These are phyloP conservation scores for Lithobates pipiens DNA, from an alignment of 2,797 vertebrate species.

Conservation along the genomic window DNA sequence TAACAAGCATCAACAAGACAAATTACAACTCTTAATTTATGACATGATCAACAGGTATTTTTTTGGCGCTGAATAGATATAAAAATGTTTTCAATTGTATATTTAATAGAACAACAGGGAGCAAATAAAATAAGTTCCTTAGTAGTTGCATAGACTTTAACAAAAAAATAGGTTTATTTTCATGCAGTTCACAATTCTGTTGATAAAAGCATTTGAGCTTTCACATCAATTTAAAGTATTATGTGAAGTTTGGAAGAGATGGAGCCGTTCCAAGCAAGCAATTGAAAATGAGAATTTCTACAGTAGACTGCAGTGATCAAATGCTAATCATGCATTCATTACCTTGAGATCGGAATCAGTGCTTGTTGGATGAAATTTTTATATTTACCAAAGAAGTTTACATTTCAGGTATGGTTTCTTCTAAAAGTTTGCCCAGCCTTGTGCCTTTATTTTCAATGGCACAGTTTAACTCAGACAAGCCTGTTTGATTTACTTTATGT, in stretches of 20 bases:
- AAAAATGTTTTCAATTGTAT: too few relatives aligned
- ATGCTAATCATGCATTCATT: slow-evolving; percentile 34
- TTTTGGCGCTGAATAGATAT: too few relatives aligned
- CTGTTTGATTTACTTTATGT: slow-evolving; percentile 27
- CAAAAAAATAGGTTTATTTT: too few relatives aligned
- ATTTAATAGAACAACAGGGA: too few relatives aligned
- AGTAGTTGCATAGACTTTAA: too few relatives aligned
- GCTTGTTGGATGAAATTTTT: slow-evolving; percentile 11
- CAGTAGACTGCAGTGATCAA: neutral
- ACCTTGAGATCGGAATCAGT: slow-evolving; percentile 26
- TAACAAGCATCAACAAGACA: too few relatives aligned
- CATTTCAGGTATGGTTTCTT: slow-evolving; percentile 29
- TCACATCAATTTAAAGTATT: neutral
- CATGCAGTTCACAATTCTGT: too few relatives aligned
- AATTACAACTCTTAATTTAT: too few relatives aligned
- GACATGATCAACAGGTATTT: too few relatives aligned
- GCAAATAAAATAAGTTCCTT: too few relatives aligned
- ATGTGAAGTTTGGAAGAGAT: neutral
- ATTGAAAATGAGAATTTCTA: neutral
- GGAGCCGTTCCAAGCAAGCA: neutral
- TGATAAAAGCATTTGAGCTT: neutral
- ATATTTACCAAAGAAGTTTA: slow-evolving; percentile 13
- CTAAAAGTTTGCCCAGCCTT: slow-evolving; percentile 7
- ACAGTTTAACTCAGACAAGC: slow-evolving; percentile 30
- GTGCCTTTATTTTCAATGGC: slow-evolving; percentile 50